Evolutionary conservation across 2,888 invertebrate species (phyloP).

Genomic region (Pemphredon lugubris): DNA sequence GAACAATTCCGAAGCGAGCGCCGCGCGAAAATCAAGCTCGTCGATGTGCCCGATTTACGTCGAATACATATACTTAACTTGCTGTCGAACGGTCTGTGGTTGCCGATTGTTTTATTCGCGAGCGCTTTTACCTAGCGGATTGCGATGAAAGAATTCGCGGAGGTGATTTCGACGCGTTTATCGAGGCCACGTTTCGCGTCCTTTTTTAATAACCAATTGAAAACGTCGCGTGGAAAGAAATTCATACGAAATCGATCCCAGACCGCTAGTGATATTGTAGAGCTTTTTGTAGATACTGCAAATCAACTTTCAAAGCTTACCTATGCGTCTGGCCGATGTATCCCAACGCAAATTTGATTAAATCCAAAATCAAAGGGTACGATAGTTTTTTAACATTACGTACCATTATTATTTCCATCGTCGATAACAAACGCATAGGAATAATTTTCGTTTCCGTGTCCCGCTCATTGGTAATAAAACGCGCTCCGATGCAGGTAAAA

Average conservation of each 20-base stretch:
- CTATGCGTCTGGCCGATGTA: too few species aligned
- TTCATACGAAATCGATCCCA: background rate
- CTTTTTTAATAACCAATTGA: slow-evolving; percentile 35
- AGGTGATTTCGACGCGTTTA: slow-evolving; percentile 50
- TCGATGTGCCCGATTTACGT: slow-evolving; percentile 18
- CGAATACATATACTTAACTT: slow-evolving; percentile 46
- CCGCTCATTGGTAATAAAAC: too few species aligned
- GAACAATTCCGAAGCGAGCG: slow-evolving; percentile 20
- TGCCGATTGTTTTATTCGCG: slow-evolving; percentile 47
- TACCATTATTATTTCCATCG: too few species aligned
- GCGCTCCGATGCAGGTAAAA: too few species aligned
- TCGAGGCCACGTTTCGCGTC: slow-evolving; percentile 11
- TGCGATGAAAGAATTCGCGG: slow-evolving; percentile 44
- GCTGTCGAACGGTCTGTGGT: slow-evolving; percentile 42
- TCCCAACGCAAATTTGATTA: too few species aligned
- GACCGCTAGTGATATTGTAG: too few species aligned
- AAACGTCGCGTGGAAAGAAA: slow-evolving; percentile 14
- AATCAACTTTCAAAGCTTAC: too few species aligned
- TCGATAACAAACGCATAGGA: too few species aligned
- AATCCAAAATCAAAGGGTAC: too few species aligned
- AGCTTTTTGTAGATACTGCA: too few species aligned
- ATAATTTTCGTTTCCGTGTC: too few species aligned
- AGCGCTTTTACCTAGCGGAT: slow-evolving; percentile 29
- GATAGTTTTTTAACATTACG: too few species aligned
- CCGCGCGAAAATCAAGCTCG: slow-evolving; percentile 52